Percentiles rank a stretch among this genome's conserved stretches.
Conservation (phyloP, 1,140 invertebrate genomes). For the Philotrypesis tridentata region DNA sequence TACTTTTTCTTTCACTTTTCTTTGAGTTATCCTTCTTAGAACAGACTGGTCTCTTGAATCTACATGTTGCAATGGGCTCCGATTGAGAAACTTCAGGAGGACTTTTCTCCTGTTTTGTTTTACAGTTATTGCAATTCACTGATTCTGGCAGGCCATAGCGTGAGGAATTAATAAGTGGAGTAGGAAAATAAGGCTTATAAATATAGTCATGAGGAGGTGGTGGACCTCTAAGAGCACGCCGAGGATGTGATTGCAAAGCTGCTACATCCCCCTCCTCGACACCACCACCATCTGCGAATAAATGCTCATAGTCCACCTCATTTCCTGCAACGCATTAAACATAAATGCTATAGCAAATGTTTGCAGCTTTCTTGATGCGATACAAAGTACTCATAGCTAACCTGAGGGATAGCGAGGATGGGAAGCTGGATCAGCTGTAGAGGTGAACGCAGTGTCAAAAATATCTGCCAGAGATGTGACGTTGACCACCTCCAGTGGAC, state of each 20-base stretch:
- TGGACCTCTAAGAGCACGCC: conserved; percentile 56
- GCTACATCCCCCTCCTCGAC: conserved; percentile 70
- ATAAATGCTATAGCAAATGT: too few species aligned
- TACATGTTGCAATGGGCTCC: conserved; percentile 49
- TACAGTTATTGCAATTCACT: conserved; percentile 61
- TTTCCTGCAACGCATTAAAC: conserved; percentile 57
- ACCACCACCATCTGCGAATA: conserved; percentile 74
- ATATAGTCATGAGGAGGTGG: conserved; percentile 49
- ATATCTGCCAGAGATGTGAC: conserved; percentile 74
- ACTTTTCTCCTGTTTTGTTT: conserved; percentile 58
- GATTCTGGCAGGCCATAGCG: conserved; percentile 56
- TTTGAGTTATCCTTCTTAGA: conserved; percentile 54
- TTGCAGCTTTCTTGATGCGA: too few species aligned
- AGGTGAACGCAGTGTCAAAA: conserved; percentile 75
- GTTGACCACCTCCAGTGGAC: conserved; percentile 69
- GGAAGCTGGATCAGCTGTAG: conserved; percentile 72
- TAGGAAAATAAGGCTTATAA: conserved; percentile 49
- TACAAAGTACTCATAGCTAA: conserved; percentile 42
- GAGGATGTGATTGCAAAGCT: conserved; percentile 60
- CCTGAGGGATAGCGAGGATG: conserved; percentile 69
- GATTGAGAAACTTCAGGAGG: conserved; percentile 48
- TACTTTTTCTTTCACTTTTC: conserved; percentile 57
- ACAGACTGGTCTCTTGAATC: conserved; percentile 56
- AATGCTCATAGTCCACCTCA: conserved; percentile 74
- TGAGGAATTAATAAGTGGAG: conserved; percentile 50